phyloP scores from a whole-genome alignment of 53 echinoderm and acorn worm species.

The Holothuria leucospilota region DNA sequence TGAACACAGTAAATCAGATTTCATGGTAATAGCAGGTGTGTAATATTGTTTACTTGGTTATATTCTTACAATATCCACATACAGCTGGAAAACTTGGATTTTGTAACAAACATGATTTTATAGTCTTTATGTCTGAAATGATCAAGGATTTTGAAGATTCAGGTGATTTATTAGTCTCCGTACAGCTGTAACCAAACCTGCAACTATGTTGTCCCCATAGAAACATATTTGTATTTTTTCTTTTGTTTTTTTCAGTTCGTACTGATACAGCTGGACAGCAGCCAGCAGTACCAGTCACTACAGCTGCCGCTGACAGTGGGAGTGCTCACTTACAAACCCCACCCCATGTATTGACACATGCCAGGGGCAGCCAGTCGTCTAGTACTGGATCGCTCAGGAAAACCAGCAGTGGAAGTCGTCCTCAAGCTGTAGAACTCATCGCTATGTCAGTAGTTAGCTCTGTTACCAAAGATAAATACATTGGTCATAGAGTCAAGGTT shows the following conservation, averaged over 20 bases:
- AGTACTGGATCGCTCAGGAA: conserved; percentile 81
- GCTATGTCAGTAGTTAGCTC: conserved; percentile 69
- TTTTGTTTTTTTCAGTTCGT: conserved; percentile 16
- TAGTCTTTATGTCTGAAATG: too few species aligned
- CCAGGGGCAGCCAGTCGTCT: conserved; percentile 72
- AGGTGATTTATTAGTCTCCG: too few species aligned
- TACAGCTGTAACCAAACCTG: too few species aligned
- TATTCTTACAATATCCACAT: too few species aligned
- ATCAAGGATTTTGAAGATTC: too few species aligned
- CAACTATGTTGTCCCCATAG: too few species aligned
- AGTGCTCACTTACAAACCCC: conserved; percentile 71
- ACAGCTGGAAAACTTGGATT: too few species aligned
- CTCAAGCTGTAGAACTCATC: conserved; percentile 44
- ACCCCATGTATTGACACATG: conserved; percentile 51
- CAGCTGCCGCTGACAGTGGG: conserved; percentile 14
- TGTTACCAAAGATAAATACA: conserved; percentile 67
- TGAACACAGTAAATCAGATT: too few species aligned
- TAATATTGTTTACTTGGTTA: too few species aligned
- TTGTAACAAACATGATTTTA: too few species aligned
- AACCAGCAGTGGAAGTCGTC: conserved; percentile 31
- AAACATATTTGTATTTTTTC: background rate
- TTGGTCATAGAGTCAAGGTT: conserved; percentile 81
- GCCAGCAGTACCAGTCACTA: background rate
- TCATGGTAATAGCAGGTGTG: too few species aligned
- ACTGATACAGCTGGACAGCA: background rate